phyloP scores from a whole-genome alignment of 1,140 invertebrate genomes.

The Drosophila subpulchrella region DNA sequence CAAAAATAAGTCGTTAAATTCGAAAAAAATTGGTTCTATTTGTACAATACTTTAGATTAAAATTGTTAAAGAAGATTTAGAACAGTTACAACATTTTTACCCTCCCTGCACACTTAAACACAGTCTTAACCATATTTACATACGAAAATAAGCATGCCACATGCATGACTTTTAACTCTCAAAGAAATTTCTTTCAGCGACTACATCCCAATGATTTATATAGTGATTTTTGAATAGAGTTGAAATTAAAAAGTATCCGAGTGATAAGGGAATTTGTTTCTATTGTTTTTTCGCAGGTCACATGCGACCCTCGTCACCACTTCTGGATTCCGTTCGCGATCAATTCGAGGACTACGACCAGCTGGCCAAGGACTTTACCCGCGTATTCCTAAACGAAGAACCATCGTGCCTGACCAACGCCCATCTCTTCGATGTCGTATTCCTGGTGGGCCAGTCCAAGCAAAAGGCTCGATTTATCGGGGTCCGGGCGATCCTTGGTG shows the following conservation, averaged over 20 bases:
- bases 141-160: neutral
- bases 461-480: constrained; percentile 95
- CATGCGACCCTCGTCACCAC: constrained; percentile 96
- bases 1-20: too few relatives aligned
- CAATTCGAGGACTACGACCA: constrained; percentile 97
- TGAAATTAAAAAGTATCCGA: too few relatives aligned
- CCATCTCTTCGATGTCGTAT: constrained; percentile 95
- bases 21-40: too few relatives aligned
- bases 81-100: too few relatives aligned
- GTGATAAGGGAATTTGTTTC: too few relatives aligned
- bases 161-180: neutral
- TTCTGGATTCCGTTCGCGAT: constrained; percentile 95
- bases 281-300: too few relatives aligned
- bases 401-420: constrained; percentile 89
- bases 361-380: constrained; percentile 95
- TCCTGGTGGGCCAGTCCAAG: constrained; percentile 94
- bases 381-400: constrained; percentile 93
- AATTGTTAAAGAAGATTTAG: too few relatives aligned
- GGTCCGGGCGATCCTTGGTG: constrained; percentile 95
- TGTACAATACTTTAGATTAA: too few relatives aligned
- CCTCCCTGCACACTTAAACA: neutral
- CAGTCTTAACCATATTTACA: neutral
- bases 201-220: neutral
- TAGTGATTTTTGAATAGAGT: neutral
- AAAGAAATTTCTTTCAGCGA: constrained; percentile 9